These are phyloP conservation scores for Menidia beryllina DNA, from an alignment of 2,113 vertebrate species.

Conservation along the genomic window DNA sequence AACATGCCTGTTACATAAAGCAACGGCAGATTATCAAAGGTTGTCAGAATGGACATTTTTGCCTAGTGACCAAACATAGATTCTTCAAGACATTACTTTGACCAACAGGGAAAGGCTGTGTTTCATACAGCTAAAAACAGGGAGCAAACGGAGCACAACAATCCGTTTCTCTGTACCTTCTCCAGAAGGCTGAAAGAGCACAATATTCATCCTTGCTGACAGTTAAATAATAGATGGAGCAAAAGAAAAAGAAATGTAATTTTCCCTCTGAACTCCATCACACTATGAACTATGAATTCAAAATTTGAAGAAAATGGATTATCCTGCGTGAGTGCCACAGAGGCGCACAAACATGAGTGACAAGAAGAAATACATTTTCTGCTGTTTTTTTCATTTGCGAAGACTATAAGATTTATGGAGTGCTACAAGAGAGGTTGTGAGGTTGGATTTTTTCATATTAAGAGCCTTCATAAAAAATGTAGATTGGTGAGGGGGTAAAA, in stretches of 20 bases:
- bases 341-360: constrained; percentile 62
- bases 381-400: constrained; percentile 48
- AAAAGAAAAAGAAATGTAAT: constrained; percentile 71
- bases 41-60: constrained; percentile 52
- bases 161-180: constrained; percentile 54
- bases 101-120: constrained; percentile 34
- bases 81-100: constrained; percentile 35
- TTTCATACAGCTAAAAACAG: constrained; percentile 60
- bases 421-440: constrained; percentile 48
- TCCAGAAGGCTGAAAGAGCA: constrained; percentile 65
- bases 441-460: constrained; percentile 61
- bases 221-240: constrained; percentile 80
- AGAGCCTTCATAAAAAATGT: constrained; percentile 59
- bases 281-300: constrained; percentile 64
- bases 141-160: constrained; percentile 66
- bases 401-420: constrained; percentile 58
- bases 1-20: constrained; percentile 29
- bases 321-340: constrained; percentile 42
- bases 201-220: constrained; percentile 75
- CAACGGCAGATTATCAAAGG: constrained; percentile 33
- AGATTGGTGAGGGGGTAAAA: constrained; percentile 40
- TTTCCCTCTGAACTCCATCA: constrained; percentile 71
- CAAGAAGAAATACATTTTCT: constrained; percentile 59
- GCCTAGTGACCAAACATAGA: constrained; percentile 37
- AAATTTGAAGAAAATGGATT: constrained; percentile 70